Base-by-base conservation (phyloP, 2,797 vertebrate genomes). In the Argyrosomus regius region DNA sequence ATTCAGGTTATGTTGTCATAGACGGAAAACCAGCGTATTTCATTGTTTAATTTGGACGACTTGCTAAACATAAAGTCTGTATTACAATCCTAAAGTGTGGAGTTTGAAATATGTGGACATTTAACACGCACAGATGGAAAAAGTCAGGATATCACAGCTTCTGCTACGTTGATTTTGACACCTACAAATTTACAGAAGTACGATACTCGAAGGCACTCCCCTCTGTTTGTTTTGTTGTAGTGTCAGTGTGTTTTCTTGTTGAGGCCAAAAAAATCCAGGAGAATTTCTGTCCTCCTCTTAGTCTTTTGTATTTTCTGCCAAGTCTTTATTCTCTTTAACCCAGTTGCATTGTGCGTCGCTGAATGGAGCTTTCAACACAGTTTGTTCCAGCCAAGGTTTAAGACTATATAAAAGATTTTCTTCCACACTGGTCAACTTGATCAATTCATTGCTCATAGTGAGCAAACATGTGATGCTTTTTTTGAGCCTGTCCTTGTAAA, bases 161-260 rank as follows among this genome's bases (percentile, higher is more conserved):
- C 31, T 20, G 26, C 59, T 60, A 41, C 31, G 43, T 39, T 24
- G 3, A 70, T 49, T 63, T 35, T 59, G 8, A 35, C 35, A 35
- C 35, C 39, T 31, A 11, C 6, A 18, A 13, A 52, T 46, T 54
- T 57, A 41, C 31, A 14, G 5, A 65, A 10, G 26, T 31, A 50
- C 48, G 61, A 52, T 45, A 16, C 43, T 54, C 35, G 65, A 81
- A 49, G 5, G 7, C 22, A 18, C 52, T 50, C 13, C n/a, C 7
- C 6, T 18, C 10, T 50, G 39, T 82, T 49, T 73, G 50, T 73
- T 69, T 73, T 67, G 57, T 53, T 50, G 41, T 35, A 11, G n/a
- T 53, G 22, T 68, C 52, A 86, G 62, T 81, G 58, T 80, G 31
- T 81, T 91, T 81, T 84, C 60, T 72, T 79, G 50, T 68, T 76